phyloP scores from a whole-genome alignment of 1,140 invertebrate species.

The Hestina assimilis region DNA sequence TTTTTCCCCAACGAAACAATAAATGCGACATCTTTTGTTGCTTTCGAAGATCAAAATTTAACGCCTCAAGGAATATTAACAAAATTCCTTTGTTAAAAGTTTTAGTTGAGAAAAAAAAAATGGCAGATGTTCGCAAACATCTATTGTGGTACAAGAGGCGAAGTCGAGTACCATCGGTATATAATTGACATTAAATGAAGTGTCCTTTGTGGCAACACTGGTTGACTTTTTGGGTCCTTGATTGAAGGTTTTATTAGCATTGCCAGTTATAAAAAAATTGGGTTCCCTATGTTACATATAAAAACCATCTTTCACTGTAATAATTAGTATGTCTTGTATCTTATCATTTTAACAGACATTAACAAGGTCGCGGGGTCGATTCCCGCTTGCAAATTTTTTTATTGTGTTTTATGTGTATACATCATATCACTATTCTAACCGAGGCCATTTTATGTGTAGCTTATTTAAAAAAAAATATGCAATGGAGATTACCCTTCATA shows the following conservation, averaged over 20 bases:
- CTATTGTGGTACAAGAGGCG: slow-evolving; percentile 35
- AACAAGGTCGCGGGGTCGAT: too few relatives aligned
- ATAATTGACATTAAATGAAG: slow-evolving; percentile 60
- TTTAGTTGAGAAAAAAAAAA: slow-evolving; percentile 33
- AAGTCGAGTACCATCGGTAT: slow-evolving; percentile 39
- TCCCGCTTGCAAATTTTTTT: too few relatives aligned
- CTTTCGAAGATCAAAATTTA: slow-evolving; percentile 47
- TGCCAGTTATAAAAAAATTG: background rate
- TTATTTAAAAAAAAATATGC: too few relatives aligned
- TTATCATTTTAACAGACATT: too few relatives aligned
- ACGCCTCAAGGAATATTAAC: slow-evolving; percentile 43
- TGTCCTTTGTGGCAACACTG: slow-evolving; percentile 24
- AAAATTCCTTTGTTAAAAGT: slow-evolving; percentile 37
- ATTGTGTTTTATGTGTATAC: too few relatives aligned
- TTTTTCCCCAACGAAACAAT: slow-evolving; percentile 22
- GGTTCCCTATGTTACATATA: background rate
- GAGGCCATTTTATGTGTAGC: too few relatives aligned
- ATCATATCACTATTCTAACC: too few relatives aligned
- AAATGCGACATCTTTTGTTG: slow-evolving; percentile 36
- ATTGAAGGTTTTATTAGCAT: slow-evolving; percentile 5
- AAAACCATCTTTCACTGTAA: background rate
- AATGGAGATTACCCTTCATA: too few relatives aligned
- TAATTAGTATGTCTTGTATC: too few relatives aligned
- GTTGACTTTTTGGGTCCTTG: slow-evolving; percentile 6
- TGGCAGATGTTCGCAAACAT: slow-evolving; percentile 46